phyloP scores from a whole-genome alignment of 2,797 vertebrate species.

The Prunella strophiata region DNA sequence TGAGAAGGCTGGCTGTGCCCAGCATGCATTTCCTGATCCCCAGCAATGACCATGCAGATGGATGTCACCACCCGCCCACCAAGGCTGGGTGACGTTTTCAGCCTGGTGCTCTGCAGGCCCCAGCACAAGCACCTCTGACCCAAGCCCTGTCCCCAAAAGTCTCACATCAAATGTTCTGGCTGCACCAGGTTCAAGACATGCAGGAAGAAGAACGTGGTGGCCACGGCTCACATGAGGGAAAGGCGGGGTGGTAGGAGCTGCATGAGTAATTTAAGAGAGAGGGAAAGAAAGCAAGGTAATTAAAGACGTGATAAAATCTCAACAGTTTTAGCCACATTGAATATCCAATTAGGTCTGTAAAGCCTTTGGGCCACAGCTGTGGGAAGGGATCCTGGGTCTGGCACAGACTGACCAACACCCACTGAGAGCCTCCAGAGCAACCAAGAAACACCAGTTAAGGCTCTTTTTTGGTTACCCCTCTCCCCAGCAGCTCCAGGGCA shows the following conservation, averaged over 20 bases:
- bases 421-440: background rate
- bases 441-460: background rate
- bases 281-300: constrained; percentile 24
- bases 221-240: background rate
- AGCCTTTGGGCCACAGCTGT: background rate
- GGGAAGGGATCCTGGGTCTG: background rate
- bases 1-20: accelerated
- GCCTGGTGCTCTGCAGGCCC: background rate
- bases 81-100: background rate
- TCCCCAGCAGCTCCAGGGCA: background rate
- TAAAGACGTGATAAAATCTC: constrained; percentile 43
- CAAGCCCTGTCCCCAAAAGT: background rate
- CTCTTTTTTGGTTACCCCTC: background rate
- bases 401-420: background rate
- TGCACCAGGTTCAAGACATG: background rate
- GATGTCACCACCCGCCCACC: background rate
- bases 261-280: background rate
- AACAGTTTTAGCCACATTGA: constrained; percentile 32
- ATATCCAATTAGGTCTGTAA: background rate
- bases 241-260: background rate
- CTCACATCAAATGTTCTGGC: background rate
- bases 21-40: accelerated
- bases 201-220: background rate
- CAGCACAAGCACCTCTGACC: background rate
- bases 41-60: accelerated